These are phyloP conservation scores for Lagenorhynchus albirostris DNA, from an alignment of 2,113 vertebrate genomes.

Conservation along the genomic window DNA sequence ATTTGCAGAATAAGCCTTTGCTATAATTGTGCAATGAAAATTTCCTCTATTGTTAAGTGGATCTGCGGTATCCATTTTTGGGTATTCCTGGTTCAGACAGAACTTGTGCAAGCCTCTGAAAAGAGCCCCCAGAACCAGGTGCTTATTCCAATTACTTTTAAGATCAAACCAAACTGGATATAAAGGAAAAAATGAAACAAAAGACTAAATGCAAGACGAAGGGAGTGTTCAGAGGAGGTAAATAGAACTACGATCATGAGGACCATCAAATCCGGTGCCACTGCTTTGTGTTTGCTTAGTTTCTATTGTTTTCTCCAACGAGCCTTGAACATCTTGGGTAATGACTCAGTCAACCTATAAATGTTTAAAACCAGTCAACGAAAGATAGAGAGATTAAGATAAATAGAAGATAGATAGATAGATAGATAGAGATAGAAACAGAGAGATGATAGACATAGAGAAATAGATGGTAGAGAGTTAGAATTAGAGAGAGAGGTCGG, in stretches of 20 bases:
- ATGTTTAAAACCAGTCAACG: neutral
- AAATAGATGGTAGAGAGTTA: neutral
- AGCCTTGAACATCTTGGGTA: neutral
- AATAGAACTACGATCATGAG: accelerated
- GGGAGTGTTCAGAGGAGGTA: accelerated
- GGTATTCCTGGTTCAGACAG: neutral
- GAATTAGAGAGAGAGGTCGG: neutral
- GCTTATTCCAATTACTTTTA: neutral
- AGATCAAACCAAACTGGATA: neutral
- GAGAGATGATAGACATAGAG: too few species aligned
- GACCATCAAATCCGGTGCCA: accelerated
- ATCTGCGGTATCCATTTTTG: neutral
- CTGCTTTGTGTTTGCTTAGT: neutral
- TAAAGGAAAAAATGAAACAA: neutral
- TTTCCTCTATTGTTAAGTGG: neutral
- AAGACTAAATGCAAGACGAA: accelerated
- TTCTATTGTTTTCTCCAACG: neutral
- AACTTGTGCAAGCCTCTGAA: neutral
- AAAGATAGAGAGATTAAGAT: neutral
- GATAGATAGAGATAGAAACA: neutral
- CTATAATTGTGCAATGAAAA: neutral
- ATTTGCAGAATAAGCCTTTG: neutral
- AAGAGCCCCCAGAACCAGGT: neutral
- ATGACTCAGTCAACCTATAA: neutral
- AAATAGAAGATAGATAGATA: neutral